Evolutionary conservation across 2,888 invertebrate genomes (phyloP).

Genomic region (Anaspis maculata): DNA sequence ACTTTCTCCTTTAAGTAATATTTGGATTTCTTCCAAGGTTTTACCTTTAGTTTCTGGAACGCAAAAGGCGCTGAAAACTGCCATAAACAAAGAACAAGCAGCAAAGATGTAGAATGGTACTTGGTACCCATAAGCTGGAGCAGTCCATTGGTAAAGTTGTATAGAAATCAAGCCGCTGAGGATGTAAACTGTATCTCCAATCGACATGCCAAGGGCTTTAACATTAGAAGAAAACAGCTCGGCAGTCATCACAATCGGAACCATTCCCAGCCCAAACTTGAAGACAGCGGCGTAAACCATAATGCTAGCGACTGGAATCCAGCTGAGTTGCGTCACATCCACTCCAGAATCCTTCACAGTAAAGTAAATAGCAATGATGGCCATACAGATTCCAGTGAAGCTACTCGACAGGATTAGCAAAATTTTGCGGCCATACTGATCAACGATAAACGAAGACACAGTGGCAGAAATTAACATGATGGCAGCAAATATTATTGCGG

Average conservation of each 20-base stretch:
- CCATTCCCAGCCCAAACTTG: constrained; percentile 36
- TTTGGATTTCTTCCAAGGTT: constrained; percentile 30
- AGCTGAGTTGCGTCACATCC: constrained; percentile 30
- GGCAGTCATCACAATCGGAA: constrained; percentile 38
- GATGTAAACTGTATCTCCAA: constrained; percentile 23
- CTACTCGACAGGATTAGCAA: constrained; percentile 31
- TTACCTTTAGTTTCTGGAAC: constrained; percentile 32
- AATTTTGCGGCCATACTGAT: constrained; percentile 36
- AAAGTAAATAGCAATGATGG: constrained; percentile 35
- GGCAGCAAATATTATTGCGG: constrained; percentile 35
- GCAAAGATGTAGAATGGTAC: constrained; percentile 26
- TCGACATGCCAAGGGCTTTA: constrained; percentile 34
- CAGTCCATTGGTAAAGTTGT: constrained; percentile 21
- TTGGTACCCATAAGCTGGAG: constrained; percentile 19
- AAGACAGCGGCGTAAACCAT: constrained; percentile 37
- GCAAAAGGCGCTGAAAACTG: constrained; percentile 18
- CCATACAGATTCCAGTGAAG: constrained; percentile 31
- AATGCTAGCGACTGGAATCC: constrained; percentile 35
- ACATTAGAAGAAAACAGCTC: constrained; percentile 39
- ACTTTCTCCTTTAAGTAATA: constrained; percentile 25
- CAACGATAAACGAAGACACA: constrained; percentile 31
- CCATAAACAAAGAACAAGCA: constrained; percentile 18
- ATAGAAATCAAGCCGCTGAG: constrained; percentile 21
- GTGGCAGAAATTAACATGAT: constrained; percentile 34
- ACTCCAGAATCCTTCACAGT: constrained; percentile 26